Evolutionary conservation across 2,888 invertebrate species (phyloP).

Genomic region (Thymelicus lineola): DNA sequence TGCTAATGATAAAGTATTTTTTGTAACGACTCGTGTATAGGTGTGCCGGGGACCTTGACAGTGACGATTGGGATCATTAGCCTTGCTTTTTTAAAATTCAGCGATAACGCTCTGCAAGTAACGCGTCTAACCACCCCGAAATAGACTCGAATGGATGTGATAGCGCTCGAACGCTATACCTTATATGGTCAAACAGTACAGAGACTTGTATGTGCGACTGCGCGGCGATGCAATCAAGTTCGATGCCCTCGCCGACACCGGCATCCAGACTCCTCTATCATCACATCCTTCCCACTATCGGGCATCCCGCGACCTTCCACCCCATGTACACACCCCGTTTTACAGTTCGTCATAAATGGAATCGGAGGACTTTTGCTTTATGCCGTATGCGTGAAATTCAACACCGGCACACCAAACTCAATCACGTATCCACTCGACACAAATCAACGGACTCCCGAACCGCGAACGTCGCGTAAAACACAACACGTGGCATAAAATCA

Average conservation of each 20-base stretch:
- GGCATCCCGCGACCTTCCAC: conserved; percentile 47
- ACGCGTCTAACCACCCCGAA: conserved; percentile 59
- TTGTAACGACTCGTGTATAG: conserved; percentile 18
- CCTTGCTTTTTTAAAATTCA: conserved; percentile 44
- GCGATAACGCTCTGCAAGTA: conserved; percentile 46
- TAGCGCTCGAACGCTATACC: conserved; percentile 67
- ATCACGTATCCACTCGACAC: conserved; percentile 42
- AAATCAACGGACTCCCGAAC: conserved; percentile 32
- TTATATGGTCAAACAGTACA: conserved; percentile 79
- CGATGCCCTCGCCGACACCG: conserved; percentile 71
- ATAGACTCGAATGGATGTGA: conserved; percentile 66
- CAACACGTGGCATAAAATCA: conserved; percentile 83
- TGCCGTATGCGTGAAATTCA: conserved; percentile 82
- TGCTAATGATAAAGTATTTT: conserved; percentile 26
- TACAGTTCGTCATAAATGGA: conserved; percentile 75
- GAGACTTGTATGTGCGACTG: conserved; percentile 79
- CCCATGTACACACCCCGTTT: conserved; percentile 41
- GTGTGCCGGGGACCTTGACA: conserved; percentile 64
- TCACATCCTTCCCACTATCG: conserved; percentile 26
- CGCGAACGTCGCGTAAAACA: conserved; percentile 52
- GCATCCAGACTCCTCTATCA: conserved; percentile 45
- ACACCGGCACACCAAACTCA: conserved; percentile 59
- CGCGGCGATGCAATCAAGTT: conserved; percentile 78
- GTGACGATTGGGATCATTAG: conserved; percentile 58
- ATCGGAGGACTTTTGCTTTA: conserved; percentile 76